Base-by-base conservation (phyloP, 2,797 vertebrate genomes). In the Sebastes nivosus region DNA sequence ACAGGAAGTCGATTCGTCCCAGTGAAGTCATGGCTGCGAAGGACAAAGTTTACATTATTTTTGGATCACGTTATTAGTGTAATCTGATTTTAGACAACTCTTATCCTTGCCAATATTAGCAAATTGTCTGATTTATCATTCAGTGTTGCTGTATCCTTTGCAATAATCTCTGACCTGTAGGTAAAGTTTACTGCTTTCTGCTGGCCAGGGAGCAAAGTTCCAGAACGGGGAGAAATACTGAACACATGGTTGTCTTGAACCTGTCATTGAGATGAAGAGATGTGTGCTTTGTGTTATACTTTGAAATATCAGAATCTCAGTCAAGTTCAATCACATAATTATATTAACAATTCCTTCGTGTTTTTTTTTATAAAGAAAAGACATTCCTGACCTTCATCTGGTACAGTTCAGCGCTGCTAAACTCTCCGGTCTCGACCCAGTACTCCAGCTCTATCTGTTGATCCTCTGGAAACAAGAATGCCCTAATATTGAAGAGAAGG, bases 391-490 rank as follows among this genome's bases (percentile, higher is more conserved):
- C 96, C 72, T 96, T 97, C 96, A 98, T 97, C 42, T 97, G 96
- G 24, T 96, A 91, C 57, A 98, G 94, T 75, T 97, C 97, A 1
- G 68, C 88, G 29, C 81, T 69, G 77, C 92, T 96, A 69, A 97
- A 96, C 52, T 97, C 96, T 57, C 83, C 92, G 16, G 93, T 93
- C 76, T 97, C 96, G 4, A 96, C 95, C 98, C 97, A 98, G 82
- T 86, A 92, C 34, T 98, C 97, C 89, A 97, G 16, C 55, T 98
- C 95, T 6, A 97, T 95, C 85, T 96, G 95, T 90, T 98, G 97
- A 88, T 99, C 97, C 69, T 95, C 95, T 46, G 98, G 98, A 87
- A 98, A 97, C 88, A 99, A 91, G 89, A 99, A 97, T 29, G 94
- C 87, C 98, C 99, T 99, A 8, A 78, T 32, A 70, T 50, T 46